phyloP scores from a whole-genome alignment of 2,797 vertebrate species.

The Eurystomus glaucurus region DNA sequence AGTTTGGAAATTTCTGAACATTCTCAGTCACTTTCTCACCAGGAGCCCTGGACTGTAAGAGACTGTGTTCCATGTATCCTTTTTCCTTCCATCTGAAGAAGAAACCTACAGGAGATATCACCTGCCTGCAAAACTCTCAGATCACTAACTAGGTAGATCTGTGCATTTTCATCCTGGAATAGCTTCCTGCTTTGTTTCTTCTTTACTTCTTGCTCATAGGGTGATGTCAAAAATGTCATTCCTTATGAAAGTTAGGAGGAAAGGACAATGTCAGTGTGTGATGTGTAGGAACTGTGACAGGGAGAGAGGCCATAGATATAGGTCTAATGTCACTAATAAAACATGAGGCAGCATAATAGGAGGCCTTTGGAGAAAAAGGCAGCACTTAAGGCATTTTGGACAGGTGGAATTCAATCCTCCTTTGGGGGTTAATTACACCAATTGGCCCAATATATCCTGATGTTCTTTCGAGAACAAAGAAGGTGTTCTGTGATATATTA shows the following conservation, averaged over 20 bases:
- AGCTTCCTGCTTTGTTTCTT: conserved; percentile 5
- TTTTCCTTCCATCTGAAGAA: neutral
- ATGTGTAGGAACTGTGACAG: conserved; percentile 20
- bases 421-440: conserved; percentile 37
- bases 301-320: conserved; percentile 24
- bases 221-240: conserved; percentile 61
- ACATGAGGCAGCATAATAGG: conserved; percentile 4
- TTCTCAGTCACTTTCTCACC: neutral
- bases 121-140: neutral
- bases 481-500: neutral
- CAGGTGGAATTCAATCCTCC: conserved; percentile 13
- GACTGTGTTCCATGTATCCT: neutral
- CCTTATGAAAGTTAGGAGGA: conserved; percentile 34
- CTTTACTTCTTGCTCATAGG: neutral
- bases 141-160: conserved; percentile 35
- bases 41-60: neutral
- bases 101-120: conserved; percentile 19
- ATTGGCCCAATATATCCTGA: conserved; percentile 9
- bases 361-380: neutral
- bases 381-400: neutral
- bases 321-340: conserved; percentile 60
- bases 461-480: neutral
- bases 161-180: conserved; percentile 17
- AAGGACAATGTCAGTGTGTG: conserved; percentile 44
- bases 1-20: conserved; percentile 14